A percentile compares a stretch with the other conserved stretches of the same genome.
phyloP scores from a whole-genome alignment of 2,113 vertebrate species.

The Alouatta palliata region DNA sequence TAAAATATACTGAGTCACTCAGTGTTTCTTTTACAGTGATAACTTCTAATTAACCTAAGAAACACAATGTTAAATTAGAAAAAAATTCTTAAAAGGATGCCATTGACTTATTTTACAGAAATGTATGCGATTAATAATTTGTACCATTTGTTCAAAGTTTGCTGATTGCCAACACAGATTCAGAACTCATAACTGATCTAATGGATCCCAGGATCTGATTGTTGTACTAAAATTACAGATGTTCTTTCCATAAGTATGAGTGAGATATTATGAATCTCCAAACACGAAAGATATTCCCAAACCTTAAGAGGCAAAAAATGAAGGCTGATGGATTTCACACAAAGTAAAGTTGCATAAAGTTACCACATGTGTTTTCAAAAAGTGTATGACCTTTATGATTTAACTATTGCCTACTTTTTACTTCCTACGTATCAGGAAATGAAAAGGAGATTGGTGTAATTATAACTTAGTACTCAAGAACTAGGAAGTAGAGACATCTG shows the following conservation, averaged over 20 bases:
- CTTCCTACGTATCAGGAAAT: background rate
- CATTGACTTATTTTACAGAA: background rate
- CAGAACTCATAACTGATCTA: background rate
- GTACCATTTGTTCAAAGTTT: background rate
- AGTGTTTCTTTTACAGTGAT: background rate
- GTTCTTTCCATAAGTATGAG: background rate
- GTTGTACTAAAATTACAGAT: background rate
- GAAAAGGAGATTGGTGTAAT: background rate
- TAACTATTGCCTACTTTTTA: background rate
- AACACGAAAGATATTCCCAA: background rate
- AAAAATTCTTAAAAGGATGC: background rate
- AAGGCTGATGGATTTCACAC: background rate
- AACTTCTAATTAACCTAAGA: background rate
- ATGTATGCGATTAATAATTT: background rate
- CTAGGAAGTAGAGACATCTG: background rate
- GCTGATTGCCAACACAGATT: background rate
- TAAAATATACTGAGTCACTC: background rate
- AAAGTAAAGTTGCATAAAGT: background rate
- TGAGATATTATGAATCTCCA: background rate
- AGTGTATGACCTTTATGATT: background rate
- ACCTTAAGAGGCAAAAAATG: background rate
- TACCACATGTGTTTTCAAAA: background rate
- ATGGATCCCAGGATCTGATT: background rate
- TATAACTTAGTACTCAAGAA: background rate
- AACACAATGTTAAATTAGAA: background rate